phyloP scores from a whole-genome alignment of 2,888 invertebrate genomes.

The Platycnemis pennipes region DNA sequence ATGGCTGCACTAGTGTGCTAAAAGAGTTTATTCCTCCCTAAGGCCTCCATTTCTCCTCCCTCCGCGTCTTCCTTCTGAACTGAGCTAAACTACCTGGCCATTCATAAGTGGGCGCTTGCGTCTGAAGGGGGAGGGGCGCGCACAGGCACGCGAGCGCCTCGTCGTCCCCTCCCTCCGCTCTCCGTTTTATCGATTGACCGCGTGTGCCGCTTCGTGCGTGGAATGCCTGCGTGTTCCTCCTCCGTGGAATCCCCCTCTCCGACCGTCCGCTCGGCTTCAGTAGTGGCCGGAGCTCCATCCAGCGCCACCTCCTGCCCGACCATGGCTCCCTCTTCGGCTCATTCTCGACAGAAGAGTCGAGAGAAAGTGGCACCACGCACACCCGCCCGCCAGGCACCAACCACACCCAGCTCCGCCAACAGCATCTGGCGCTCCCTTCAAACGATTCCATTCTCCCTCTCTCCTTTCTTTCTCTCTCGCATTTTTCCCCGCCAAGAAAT shows the following conservation, averaged over 20 bases:
- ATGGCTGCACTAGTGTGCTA: too few relatives aligned
- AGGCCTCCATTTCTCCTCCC: too few relatives aligned
- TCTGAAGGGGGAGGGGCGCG: not conserved
- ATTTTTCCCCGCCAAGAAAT: too few relatives aligned
- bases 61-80: not conserved
- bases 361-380: not conserved
- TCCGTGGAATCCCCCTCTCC: not conserved
- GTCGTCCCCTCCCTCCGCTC: too few relatives aligned
- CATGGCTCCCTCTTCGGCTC: not conserved
- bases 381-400: not conserved
- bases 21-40: too few relatives aligned
- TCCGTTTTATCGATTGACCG: not conserved
- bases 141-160: not conserved
- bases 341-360: constrained; percentile 17
- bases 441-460: not conserved
- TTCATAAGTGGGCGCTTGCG: too few relatives aligned
- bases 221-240: not conserved
- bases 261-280: not conserved
- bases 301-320: constrained; percentile 8
- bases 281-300: not conserved
- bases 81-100: not conserved
- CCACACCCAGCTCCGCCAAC: not conserved
- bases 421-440: not conserved
- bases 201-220: not conserved
- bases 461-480: too few relatives aligned